Percentiles rank a stretch among this genome's conserved stretches.
phyloP scores from a whole-genome alignment of 37 sponge, comb jelly and placozoan species.

The Beroe ovata region DNA sequence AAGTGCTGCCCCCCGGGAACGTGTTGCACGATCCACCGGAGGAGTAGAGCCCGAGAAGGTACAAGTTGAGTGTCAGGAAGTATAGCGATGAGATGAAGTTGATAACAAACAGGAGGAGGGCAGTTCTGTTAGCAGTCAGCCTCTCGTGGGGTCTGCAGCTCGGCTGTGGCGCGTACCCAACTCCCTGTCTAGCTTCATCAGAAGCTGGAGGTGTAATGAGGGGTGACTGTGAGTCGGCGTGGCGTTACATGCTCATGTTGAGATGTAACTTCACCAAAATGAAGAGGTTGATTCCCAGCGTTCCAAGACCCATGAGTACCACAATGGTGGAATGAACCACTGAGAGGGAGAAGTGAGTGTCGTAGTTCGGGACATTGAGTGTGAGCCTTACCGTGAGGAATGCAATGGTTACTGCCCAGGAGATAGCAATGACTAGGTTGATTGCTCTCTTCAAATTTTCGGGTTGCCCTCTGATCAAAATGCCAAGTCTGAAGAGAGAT shows the following conservation, averaged over 20 bases:
- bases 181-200: too few relatives aligned
- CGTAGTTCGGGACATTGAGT: not conserved
- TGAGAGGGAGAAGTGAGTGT: not conserved
- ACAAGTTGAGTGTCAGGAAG: not conserved
- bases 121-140: slow-evolving; percentile 11
- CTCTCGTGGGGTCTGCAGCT: too few relatives aligned
- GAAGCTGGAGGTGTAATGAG: too few relatives aligned
- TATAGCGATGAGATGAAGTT: slow-evolving; percentile 27
- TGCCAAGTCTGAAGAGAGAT: not conserved
- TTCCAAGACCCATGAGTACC: not conserved
- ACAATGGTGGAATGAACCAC: not conserved
- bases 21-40: not conserved
- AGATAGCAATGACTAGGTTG: not conserved
- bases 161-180: too few relatives aligned
- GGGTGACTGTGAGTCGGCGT: too few relatives aligned
- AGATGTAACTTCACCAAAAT: not conserved
- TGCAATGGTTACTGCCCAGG: not conserved
- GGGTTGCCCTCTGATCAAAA: not conserved
- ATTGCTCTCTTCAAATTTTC: not conserved
- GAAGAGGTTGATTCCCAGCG: slow-evolving; percentile 8
- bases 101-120: slow-evolving; percentile 29
- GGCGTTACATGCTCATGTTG: too few relatives aligned
- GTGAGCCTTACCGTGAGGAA: not conserved
- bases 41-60: not conserved
- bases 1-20: not conserved